Conservation (phyloP, 2,888 invertebrate species). For the Andrena bicolor region DNA sequence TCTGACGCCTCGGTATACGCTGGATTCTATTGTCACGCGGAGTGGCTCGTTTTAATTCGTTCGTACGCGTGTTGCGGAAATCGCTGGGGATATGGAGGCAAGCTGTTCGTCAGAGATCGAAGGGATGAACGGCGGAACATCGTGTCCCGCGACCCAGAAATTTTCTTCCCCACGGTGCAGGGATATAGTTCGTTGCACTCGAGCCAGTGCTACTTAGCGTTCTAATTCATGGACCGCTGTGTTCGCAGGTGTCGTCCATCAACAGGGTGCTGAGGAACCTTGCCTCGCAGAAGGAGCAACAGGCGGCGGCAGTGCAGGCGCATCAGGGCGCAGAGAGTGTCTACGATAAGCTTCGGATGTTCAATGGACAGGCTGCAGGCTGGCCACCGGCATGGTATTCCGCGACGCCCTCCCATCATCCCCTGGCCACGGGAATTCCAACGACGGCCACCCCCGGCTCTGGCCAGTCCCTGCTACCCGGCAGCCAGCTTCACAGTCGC, state of each 20-base stretch:
- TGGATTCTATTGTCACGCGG: not conserved
- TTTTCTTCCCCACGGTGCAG: not conserved
- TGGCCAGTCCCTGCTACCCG: constrained; percentile 83
- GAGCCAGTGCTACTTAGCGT: not conserved
- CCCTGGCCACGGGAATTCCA: constrained; percentile 81
- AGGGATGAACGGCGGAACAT: no score
- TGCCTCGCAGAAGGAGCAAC: constrained; percentile 98
- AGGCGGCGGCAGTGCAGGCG: constrained; percentile 89
- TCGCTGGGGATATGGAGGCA: not conserved
- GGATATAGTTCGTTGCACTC: not conserved
- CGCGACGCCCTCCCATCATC: constrained; percentile 91
- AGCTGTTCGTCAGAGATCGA: not conserved
- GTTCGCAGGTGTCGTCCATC: constrained; percentile 96
- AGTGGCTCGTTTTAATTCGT: not conserved
- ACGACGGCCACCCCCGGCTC: constrained; percentile 81
- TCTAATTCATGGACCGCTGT: constrained; percentile 2
- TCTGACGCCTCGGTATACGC: constrained; percentile 5
- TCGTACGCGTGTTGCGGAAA: not conserved
- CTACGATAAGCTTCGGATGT: constrained; percentile 97
- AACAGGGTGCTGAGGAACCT: constrained; percentile 98
- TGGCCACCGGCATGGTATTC: constrained; percentile 96
- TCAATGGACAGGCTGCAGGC: constrained; percentile 94
- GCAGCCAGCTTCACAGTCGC: constrained; percentile 86
- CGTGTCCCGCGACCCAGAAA: no score
- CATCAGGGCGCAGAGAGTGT: constrained; percentile 91